A percentile compares a stretch with the other conserved stretches of the same genome.
Evolutionary conservation across 2,888 invertebrate species (phyloP).

Genomic region (Cephonodes hylas): DNA sequence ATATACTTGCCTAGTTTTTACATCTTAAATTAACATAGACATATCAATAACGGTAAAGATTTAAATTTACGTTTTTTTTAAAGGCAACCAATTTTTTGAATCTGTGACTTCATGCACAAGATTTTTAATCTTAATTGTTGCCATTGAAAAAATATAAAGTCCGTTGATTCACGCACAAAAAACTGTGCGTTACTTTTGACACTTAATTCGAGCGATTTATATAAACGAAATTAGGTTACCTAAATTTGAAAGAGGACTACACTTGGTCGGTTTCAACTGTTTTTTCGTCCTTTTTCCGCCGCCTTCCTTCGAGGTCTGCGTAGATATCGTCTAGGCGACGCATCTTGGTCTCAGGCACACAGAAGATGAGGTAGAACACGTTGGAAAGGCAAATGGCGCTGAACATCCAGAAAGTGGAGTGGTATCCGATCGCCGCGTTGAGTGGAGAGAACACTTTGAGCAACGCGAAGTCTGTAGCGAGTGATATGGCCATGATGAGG

Average conservation of each 20-base stretch:
- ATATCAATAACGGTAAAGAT: no score
- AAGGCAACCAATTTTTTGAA: no score
- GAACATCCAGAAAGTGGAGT: slow-evolving; percentile 92
- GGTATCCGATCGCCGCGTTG: slow-evolving; percentile 82
- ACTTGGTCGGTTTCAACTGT: slow-evolving; percentile 52
- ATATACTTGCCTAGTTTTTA: neutral
- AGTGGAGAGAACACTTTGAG: slow-evolving; percentile 91
- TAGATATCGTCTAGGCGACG: slow-evolving; percentile 95
- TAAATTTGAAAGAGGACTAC: slow-evolving; percentile 17
- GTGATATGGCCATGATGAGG: slow-evolving; percentile 80
- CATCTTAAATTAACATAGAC: no score
- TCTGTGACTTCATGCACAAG: no score
- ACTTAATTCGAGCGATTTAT: neutral
- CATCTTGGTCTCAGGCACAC: slow-evolving; percentile 97
- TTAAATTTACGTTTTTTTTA: no score
- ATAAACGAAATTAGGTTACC: neutral
- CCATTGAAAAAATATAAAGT: neutral
- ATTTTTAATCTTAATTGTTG: no score
- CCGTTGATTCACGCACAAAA: neutral
- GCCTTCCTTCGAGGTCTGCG: slow-evolving; percentile 85
- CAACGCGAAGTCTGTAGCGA: slow-evolving; percentile 92
- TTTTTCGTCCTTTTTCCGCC: slow-evolving; percentile 40
- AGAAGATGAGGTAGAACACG: slow-evolving; percentile 89
- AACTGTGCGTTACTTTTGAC: neutral
- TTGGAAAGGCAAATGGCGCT: slow-evolving; percentile 86